Evolutionary conservation across 2,113 vertebrate genomes (phyloP).

Genomic region (Amphilophus citrinellus): DNA sequence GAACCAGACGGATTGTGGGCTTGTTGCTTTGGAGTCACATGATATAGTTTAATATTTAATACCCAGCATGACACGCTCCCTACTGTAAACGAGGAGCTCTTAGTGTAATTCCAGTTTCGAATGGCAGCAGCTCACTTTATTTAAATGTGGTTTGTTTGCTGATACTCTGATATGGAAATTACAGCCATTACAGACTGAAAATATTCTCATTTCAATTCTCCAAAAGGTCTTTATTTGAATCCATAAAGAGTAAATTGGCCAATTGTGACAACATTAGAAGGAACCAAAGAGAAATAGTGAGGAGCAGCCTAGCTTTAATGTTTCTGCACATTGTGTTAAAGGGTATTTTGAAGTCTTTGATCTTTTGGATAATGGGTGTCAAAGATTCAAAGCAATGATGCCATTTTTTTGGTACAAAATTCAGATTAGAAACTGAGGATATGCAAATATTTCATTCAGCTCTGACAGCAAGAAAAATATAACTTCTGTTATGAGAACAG

Average conservation of each 20-base stretch:
- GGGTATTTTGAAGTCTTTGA: neutral
- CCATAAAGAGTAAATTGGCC: neutral
- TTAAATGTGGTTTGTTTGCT: constrained; percentile 7
- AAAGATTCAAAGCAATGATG: neutral
- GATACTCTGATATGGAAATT: constrained; percentile 24
- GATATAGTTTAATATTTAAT: constrained; percentile 19
- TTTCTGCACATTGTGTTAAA: neutral
- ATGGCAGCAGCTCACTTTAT: neutral
- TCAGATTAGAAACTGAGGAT: neutral
- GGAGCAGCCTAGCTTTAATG: neutral
- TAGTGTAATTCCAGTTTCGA: neutral
- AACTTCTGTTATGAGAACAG: neutral
- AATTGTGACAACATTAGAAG: constrained; percentile 8
- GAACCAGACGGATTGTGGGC: constrained; percentile 25
- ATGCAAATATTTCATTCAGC: neutral
- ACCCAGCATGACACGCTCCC: neutral
- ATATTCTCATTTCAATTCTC: neutral
- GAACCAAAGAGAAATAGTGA: neutral
- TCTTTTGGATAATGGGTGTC: neutral
- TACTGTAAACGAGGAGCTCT: neutral
- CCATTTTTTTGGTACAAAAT: neutral
- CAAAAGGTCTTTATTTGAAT: constrained; percentile 6
- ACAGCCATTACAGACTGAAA: neutral
- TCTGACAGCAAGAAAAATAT: neutral
- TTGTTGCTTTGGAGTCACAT: constrained; percentile 24